Percentiles rank a stretch among this genome's conserved stretches.
These are phyloP conservation scores for Tridacna crocea DNA, from an alignment of 2,888 invertebrate species.

Conservation along the genomic window DNA sequence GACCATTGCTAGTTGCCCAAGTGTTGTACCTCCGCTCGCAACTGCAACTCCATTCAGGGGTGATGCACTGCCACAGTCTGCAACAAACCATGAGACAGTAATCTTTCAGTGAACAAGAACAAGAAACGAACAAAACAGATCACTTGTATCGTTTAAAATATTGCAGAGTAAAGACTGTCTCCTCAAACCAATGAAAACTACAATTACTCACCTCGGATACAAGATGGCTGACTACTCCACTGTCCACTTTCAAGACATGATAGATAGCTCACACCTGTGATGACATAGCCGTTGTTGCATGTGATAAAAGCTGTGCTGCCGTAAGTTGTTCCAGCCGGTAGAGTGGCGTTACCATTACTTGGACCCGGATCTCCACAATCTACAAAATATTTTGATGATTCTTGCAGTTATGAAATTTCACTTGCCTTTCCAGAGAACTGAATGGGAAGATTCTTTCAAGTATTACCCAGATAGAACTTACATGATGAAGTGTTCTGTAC, in stretches of 20 bases:
- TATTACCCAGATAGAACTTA: too few relatives aligned
- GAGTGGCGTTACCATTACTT: slow-evolving; percentile 16
- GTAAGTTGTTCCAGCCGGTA: slow-evolving; percentile 14
- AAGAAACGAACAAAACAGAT: not conserved
- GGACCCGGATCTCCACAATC: slow-evolving; percentile 29
- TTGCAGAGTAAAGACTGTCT: not conserved
- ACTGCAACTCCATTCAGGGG: slow-evolving; percentile 4
- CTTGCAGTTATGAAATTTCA: not conserved
- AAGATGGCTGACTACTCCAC: slow-evolving; percentile 34
- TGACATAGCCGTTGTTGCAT: not conserved
- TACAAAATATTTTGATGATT: not conserved
- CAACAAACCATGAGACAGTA: not conserved
- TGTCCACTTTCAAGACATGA: slow-evolving; percentile 21
- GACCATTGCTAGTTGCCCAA: not conserved
- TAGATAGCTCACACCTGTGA: not conserved
- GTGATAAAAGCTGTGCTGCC: slow-evolving; percentile 12
- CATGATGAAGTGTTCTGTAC: too few relatives aligned
- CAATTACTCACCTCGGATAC: slow-evolving; percentile 1
- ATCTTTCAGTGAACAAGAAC: slow-evolving; percentile 5
- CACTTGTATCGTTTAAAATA: not conserved
- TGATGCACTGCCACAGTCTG: slow-evolving; percentile 18
- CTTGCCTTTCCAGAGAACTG: not conserved
- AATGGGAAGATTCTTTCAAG: too few relatives aligned
- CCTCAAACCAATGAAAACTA: too few relatives aligned
- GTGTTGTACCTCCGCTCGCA: slow-evolving; percentile 1